A percentile compares a stretch with the other conserved stretches of the same genome.
phyloP scores from a whole-genome alignment of 1,140 invertebrate genomes.

The Drosophila sp. region DNA sequence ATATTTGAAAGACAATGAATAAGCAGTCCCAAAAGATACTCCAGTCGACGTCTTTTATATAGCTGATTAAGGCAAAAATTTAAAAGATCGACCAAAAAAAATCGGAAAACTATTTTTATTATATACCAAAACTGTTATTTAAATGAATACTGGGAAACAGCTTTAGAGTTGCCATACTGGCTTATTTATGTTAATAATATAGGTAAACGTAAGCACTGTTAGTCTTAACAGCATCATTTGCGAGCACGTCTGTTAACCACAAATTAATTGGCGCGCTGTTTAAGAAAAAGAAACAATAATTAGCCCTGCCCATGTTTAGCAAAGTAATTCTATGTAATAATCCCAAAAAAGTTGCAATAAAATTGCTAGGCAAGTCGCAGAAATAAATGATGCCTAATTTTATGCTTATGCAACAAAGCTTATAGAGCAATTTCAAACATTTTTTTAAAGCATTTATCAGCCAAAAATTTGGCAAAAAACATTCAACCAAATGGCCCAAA shows the following conservation, averaged over 20 bases:
- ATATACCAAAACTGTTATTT: too few relatives aligned
- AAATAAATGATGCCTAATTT: conserved; percentile 34
- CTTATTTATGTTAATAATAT: too few relatives aligned
- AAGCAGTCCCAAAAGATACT: too few relatives aligned
- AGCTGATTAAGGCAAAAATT: too few relatives aligned
- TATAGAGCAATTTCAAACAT: neutral
- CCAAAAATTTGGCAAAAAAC: conserved; percentile 36
- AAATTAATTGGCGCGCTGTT: neutral
- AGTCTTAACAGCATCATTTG: too few relatives aligned
- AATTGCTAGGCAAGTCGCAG: conserved; percentile 2
- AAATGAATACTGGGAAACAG: too few relatives aligned
- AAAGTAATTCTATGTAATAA: neutral
- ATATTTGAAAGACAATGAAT: too few relatives aligned
- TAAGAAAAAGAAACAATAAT: neutral
- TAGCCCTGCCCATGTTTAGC: neutral
- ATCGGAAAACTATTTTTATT: too few relatives aligned
- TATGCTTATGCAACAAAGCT: conserved; percentile 16
- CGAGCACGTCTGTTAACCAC: neutral
- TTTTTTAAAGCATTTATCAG: conserved; percentile 27
- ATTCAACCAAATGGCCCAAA: conserved; percentile 54
- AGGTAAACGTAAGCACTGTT: too few relatives aligned
- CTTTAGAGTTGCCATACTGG: too few relatives aligned
- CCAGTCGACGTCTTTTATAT: too few relatives aligned
- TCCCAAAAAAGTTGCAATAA: conserved; percentile 3
- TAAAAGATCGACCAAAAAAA: too few relatives aligned